These are phyloP conservation scores for Hemicrepidius hirtus DNA, from an alignment of 2,888 invertebrate species.

Conservation along the genomic window DNA sequence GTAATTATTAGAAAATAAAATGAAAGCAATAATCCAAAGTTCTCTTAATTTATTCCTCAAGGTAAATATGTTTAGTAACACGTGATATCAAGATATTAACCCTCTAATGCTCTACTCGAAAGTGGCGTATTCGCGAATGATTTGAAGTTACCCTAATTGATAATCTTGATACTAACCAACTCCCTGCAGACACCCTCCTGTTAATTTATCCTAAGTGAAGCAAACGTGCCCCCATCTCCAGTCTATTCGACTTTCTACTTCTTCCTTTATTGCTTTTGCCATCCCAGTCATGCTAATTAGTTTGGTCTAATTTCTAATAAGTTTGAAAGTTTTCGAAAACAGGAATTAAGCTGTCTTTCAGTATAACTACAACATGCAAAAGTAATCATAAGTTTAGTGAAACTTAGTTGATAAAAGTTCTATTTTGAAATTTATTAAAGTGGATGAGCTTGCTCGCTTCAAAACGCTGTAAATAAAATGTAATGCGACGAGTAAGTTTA, in stretches of 20 bases:
- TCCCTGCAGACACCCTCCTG: conserved; percentile 27
- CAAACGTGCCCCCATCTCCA: neutral
- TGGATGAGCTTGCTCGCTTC: no score
- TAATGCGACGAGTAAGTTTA: no score
- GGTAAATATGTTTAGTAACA: neutral
- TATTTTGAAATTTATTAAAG: no score
- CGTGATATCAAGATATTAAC: conserved; percentile 1
- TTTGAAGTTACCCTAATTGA: conserved; percentile 30
- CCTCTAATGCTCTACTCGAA: conserved; percentile 12
- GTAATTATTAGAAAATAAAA: no score
- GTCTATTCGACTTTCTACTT: conserved; percentile 11
- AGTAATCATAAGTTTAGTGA: neutral
- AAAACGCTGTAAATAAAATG: no score
- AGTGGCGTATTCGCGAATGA: conserved; percentile 24
- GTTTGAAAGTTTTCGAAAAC: neutral
- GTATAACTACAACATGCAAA: neutral
- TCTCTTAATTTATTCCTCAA: neutral
- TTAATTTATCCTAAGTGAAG: conserved; percentile 28
- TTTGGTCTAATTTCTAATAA: conserved; percentile 22
- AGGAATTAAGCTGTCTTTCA: neutral
- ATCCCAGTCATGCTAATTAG: conserved; percentile 14
- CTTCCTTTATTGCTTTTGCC: conserved; percentile 26
- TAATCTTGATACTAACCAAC: conserved; percentile 29
- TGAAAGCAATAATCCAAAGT: no score
- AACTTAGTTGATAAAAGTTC: no score